Evolutionary conservation across 1,140 invertebrate genomes (phyloP).

Genomic region (Temnothorax curvispinosus): DNA sequence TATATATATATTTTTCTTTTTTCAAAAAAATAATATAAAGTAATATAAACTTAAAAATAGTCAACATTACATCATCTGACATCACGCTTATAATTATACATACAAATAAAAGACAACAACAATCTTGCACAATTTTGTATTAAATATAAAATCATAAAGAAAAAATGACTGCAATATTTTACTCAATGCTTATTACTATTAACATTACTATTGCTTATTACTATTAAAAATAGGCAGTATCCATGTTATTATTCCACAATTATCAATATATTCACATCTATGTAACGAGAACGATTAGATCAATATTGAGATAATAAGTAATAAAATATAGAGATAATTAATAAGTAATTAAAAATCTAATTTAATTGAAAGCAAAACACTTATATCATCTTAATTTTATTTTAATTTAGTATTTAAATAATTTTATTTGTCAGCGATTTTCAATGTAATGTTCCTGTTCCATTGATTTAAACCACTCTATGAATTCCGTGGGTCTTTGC

Average conservation of each 20-base stretch:
- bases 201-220: no score
- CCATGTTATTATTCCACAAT: not conserved
- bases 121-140: not conserved
- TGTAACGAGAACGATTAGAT: conserved; percentile 10
- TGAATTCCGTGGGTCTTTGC: conserved; percentile 2
- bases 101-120: not conserved
- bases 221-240: not conserved
- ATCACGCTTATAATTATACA: not conserved
- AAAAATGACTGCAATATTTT: not conserved
- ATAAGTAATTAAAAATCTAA: not conserved
- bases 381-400: not conserved
- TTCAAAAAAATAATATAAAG: conserved; percentile 20
- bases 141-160: conserved; percentile 12
- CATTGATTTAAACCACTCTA: conserved; percentile 22
- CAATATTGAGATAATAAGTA: not conserved
- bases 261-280: not conserved
- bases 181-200: not conserved
- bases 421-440: conserved; percentile 23
- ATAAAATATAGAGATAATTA: not conserved
- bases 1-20: not conserved
- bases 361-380: not conserved
- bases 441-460: conserved; percentile 28
- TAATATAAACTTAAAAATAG: not conserved
- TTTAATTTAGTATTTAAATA: not conserved
- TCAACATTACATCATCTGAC: not conserved